phyloP scores from a whole-genome alignment of 1,140 invertebrate genomes.

The Drosophila paulistorum region DNA sequence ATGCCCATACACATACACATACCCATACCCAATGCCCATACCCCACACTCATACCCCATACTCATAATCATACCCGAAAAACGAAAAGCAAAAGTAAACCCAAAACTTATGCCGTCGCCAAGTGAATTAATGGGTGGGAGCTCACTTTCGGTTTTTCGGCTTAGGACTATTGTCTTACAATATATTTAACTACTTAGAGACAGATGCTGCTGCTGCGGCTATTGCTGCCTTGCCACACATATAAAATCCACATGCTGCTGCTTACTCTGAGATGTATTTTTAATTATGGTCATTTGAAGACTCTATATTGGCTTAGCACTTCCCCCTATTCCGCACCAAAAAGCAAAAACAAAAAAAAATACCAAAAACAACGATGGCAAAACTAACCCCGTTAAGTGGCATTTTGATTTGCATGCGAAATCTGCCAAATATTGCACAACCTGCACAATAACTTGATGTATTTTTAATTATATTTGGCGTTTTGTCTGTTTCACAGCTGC shows the following conservation, averaged over 20 bases:
- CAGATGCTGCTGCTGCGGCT: conserved; percentile 46
- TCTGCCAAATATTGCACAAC: conserved; percentile 60
- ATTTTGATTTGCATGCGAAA: conserved; percentile 62
- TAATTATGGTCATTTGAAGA: conserved; percentile 72
- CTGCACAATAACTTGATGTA: conserved; percentile 58
- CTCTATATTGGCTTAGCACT: conserved; percentile 37
- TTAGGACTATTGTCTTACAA: conserved; percentile 32
- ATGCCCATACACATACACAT: not conserved
- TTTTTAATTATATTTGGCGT: conserved; percentile 66
- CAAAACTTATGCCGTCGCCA: conserved; percentile 8
- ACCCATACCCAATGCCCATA: no score
- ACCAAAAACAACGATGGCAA: conserved; percentile 12
- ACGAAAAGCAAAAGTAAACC: not conserved
- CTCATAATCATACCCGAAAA: no score
- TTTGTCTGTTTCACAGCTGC: conserved; percentile 16
- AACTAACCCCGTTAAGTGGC: conserved; percentile 41
- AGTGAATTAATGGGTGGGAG: conserved; percentile 20
- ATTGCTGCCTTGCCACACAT: conserved; percentile 21
- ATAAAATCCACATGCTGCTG: conserved; percentile 66
- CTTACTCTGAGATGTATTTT: conserved; percentile 70
- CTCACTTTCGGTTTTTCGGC: conserved; percentile 62
- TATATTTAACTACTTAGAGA: conserved; percentile 21
- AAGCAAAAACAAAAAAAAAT: no score
- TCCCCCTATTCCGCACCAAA: conserved; percentile 12
- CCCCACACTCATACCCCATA: no score